phyloP scores from a whole-genome alignment of 2,797 vertebrate genomes.

The Gymnoscopelus microlampas region DNA sequence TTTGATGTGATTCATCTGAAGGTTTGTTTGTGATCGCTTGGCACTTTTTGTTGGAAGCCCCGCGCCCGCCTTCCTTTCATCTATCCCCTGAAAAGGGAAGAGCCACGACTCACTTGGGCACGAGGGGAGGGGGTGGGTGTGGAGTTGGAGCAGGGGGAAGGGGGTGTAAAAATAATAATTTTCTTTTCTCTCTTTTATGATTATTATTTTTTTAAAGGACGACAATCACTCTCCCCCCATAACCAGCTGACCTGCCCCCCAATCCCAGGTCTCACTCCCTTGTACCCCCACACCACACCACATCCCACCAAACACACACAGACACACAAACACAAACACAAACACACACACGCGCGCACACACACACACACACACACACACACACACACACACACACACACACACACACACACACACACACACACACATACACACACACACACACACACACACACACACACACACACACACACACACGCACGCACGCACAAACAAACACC shows the following conservation, averaged over 20 bases:
- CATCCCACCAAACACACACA: constrained; percentile 54
- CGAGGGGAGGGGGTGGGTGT: constrained; percentile 45
- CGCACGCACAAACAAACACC: too few species aligned
- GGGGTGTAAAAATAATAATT: constrained; percentile 73
- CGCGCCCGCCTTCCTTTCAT: constrained; percentile 84
- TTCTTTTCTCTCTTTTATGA: constrained; percentile 60
- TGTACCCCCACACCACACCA: constrained; percentile 23
- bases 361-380: constrained; percentile 2
- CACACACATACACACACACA: constrained; percentile 26
- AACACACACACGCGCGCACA: constrained; percentile 39
- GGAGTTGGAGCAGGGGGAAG: constrained; percentile 25
- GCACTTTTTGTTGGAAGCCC: constrained; percentile 85
- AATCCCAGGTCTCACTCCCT: constrained; percentile 52
- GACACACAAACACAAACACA: constrained; percentile 6
- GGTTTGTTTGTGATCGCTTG: constrained; percentile 84
- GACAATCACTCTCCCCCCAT: constrained; percentile 57
- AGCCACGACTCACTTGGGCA: constrained; percentile 75
- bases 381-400: too few species aligned
- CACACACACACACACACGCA: constrained; percentile 4
- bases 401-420: constrained; percentile 45
- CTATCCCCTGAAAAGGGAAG: constrained; percentile 81
- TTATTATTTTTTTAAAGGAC: constrained; percentile 57
- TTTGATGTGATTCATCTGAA: constrained; percentile 90
- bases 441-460: constrained; percentile 40
- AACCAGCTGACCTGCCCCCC: constrained; percentile 78